Percentiles rank a stretch among this genome's conserved stretches.
phyloP scores from a whole-genome alignment of 2,797 vertebrate genomes.

The Galaxias olidus region DNA sequence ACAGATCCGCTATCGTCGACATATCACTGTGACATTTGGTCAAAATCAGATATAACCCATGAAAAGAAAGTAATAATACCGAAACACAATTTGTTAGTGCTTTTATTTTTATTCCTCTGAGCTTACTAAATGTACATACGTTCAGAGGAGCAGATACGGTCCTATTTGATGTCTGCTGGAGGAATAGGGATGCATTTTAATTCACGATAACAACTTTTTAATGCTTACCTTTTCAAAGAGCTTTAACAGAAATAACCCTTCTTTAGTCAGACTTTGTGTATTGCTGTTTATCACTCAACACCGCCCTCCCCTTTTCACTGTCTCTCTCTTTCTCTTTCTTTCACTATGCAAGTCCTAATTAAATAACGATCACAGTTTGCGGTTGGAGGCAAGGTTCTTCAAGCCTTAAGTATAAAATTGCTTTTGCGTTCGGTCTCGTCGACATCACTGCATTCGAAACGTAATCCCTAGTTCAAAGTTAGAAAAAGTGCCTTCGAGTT shows the following conservation, averaged over 20 bases:
- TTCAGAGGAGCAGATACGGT: slow-evolving; percentile 8
- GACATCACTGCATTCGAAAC: slow-evolving; percentile 48
- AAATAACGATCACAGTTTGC: slow-evolving; percentile 49
- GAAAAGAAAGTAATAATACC: slow-evolving; percentile 25
- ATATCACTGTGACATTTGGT: slow-evolving; percentile 26
- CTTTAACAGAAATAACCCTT: slow-evolving; percentile 22
- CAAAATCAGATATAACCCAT: slow-evolving; percentile 35
- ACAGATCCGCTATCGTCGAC: slow-evolving; percentile 42
- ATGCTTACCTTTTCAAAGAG: slow-evolving; percentile 29
- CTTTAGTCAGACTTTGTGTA: slow-evolving; percentile 1
- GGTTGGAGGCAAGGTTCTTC: slow-evolving; percentile 42
- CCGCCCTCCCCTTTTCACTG: slow-evolving; percentile 15
- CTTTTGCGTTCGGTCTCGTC: slow-evolving; percentile 31
- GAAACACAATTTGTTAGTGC: background rate
- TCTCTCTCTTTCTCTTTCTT: slow-evolving; percentile 30
- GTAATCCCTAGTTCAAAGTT: slow-evolving; percentile 34
- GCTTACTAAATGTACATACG: background rate
- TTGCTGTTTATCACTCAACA: slow-evolving; percentile 33
- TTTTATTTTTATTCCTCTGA: slow-evolving; percentile 17
- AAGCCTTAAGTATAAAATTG: slow-evolving; percentile 37
- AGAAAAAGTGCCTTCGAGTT: slow-evolving; percentile 27
- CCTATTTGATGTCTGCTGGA: slow-evolving; percentile 15
- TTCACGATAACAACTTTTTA: slow-evolving; percentile 16
- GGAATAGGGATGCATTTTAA: slow-evolving; percentile 10
- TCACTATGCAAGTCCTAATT: slow-evolving; percentile 56